These are phyloP conservation scores for Acanthosepion lycidas DNA, from an alignment of 2,888 invertebrate genomes.

Conservation along the genomic window DNA sequence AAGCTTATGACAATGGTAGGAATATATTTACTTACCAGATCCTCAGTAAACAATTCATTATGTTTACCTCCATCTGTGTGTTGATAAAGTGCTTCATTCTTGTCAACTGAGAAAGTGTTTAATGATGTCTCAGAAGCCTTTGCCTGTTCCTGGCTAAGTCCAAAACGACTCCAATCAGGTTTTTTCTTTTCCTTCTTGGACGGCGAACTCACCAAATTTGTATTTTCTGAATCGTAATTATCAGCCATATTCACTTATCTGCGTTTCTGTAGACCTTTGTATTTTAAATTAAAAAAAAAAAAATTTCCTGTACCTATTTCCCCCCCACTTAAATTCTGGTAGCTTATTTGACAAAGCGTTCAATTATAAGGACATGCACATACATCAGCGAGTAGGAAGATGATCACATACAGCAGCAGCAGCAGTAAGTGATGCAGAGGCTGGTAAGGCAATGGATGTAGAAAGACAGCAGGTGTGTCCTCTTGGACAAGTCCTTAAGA, in stretches of 20 bases:
- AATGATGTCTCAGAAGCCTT: conserved; percentile 55
- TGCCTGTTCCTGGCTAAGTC: conserved; percentile 67
- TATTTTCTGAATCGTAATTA: conserved; percentile 53
- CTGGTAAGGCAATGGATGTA: background rate
- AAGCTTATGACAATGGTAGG: background rate
- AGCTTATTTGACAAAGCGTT: background rate
- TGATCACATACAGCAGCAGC: background rate
- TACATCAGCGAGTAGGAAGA: background rate
- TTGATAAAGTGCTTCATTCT: conserved; percentile 59
- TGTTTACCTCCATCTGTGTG: conserved; percentile 77
- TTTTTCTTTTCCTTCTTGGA: conserved; percentile 52
- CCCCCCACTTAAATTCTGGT: background rate
- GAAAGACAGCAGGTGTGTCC: background rate
- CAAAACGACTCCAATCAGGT: conserved; percentile 69
- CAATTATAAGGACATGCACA: background rate
- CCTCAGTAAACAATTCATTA: conserved; percentile 92
- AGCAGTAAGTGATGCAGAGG: background rate
- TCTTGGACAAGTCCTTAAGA: background rate
- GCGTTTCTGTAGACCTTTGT: background rate
- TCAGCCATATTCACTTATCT: conserved; percentile 49
- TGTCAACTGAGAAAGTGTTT: conserved; percentile 51
- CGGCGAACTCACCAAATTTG: conserved; percentile 52
- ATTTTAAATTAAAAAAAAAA: background rate
- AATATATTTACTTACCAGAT: conserved; percentile 81
- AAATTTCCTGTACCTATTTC: background rate